Percentiles rank a stretch among this genome's conserved stretches.
These are phyloP conservation scores for Melitaea athalia DNA, from an alignment of 2,888 invertebrate species.

Conservation along the genomic window DNA sequence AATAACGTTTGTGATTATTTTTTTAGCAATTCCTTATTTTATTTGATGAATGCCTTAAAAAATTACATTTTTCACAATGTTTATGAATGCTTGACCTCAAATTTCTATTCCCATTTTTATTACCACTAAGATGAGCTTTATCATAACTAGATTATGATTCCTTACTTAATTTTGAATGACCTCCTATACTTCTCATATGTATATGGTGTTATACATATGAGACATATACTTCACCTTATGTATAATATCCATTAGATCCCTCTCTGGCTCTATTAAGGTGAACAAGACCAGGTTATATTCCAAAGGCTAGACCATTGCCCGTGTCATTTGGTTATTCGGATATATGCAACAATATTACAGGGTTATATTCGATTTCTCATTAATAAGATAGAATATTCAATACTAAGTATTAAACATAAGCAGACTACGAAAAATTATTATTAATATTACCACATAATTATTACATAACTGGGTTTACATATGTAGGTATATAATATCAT, in stretches of 20 bases:
- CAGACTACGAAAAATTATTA: not conserved
- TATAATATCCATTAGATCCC: conserved; percentile 9
- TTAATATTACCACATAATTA: too few relatives aligned
- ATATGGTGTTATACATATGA: not conserved
- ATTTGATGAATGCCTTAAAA: not conserved
- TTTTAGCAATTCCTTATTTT: not conserved
- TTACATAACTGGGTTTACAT: too few relatives aligned
- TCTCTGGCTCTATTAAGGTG: conserved; percentile 6
- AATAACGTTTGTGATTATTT: conserved; percentile 58
- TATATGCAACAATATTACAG: not conserved
- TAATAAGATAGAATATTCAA: not conserved
- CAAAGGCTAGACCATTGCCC: not conserved
- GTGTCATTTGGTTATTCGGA: conserved; percentile 2
- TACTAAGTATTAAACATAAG: not conserved
- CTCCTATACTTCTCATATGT: not conserved
- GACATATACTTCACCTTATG: not conserved
- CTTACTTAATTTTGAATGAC: too few relatives aligned
- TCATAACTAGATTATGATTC: too few relatives aligned
- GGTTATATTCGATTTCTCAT: not conserved
- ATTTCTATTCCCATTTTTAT: not conserved
- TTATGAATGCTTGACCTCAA: conserved; percentile 1
- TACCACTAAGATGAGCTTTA: not conserved
- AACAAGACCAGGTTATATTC: conserved; percentile 14
- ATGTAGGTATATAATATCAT: too few relatives aligned
- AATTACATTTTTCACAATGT: not conserved